Evolutionary conservation across 2,797 vertebrate genomes (phyloP).

Genomic region (Cetoscarus ocellatus): DNA sequence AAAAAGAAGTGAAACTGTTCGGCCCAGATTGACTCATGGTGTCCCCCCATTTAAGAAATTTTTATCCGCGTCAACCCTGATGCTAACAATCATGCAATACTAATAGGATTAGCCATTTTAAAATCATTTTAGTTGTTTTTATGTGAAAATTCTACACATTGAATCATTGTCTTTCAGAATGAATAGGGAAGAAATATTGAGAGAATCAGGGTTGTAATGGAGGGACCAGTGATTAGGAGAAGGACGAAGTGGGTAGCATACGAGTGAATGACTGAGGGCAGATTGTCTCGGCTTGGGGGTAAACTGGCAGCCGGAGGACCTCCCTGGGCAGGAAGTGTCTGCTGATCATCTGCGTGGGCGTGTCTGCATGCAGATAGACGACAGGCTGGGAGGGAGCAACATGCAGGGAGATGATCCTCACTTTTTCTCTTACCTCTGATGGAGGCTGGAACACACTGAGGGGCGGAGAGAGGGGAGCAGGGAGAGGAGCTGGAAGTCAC

Average conservation of each 20-base stretch:
- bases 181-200: background rate
- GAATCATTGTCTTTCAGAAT: too few species aligned
- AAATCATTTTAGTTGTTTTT: too few species aligned
- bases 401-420: conserved; percentile 37
- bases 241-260: conserved; percentile 38
- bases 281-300: conserved; percentile 70
- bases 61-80: too few species aligned
- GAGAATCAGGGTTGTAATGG: conserved; percentile 6
- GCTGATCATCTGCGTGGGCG: conserved; percentile 78
- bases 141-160: too few species aligned
- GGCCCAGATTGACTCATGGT: too few species aligned
- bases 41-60: too few species aligned
- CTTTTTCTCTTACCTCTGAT: conserved; percentile 18
- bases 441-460: conserved; percentile 29
- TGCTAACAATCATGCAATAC: too few species aligned
- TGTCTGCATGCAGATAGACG: conserved; percentile 64
- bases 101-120: too few species aligned
- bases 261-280: conserved; percentile 64
- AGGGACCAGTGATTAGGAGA: conserved; percentile 9
- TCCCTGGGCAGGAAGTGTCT: conserved; percentile 73
- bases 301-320: conserved; percentile 65
- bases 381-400: conserved; percentile 38
- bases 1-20: too few species aligned
- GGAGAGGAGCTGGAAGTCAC: conserved; percentile 55
- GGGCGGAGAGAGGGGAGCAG: conserved; percentile 34